Conservation (phyloP, 2,113 vertebrate genomes). For the Semnopithecus entellus region DNA sequence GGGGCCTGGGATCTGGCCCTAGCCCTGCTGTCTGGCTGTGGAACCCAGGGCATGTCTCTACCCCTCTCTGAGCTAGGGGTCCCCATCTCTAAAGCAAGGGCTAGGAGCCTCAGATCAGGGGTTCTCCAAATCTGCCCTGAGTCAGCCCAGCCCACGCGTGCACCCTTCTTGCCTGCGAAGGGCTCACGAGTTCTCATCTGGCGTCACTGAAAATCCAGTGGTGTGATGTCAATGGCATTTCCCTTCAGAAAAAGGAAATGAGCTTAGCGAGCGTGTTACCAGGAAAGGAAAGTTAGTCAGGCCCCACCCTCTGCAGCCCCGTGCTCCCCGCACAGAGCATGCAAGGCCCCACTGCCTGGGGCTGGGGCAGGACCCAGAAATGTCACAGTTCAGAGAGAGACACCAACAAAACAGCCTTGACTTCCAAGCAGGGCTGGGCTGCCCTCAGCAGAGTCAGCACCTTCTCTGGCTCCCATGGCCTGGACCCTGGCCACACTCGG, state of each 20-base stretch:
- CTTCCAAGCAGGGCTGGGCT: not conserved
- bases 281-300: slow-evolving; percentile 67
- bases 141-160: accelerated
- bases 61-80: not conserved
- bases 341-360: not conserved
- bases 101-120: not conserved
- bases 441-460: not conserved
- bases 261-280: slow-evolving; percentile 31
- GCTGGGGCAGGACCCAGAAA: not conserved
- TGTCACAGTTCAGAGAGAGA: not conserved
- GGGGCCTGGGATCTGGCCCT: not conserved
- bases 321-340: not conserved
- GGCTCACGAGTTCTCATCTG: slow-evolving; percentile 42
- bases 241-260: slow-evolving; percentile 78
- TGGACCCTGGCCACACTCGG: accelerated
- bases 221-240: slow-evolving; percentile 76
- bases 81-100: not conserved
- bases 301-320: slow-evolving; percentile 38
- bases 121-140: not conserved
- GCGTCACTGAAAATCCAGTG: slow-evolving; percentile 44
- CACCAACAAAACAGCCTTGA: not conserved
- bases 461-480: not conserved
- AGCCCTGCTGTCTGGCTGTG: not conserved
- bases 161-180: not conserved
- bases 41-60: not conserved